Conservation (phyloP, 2,113 vertebrate genomes). For the Calcarius ornatus region DNA sequence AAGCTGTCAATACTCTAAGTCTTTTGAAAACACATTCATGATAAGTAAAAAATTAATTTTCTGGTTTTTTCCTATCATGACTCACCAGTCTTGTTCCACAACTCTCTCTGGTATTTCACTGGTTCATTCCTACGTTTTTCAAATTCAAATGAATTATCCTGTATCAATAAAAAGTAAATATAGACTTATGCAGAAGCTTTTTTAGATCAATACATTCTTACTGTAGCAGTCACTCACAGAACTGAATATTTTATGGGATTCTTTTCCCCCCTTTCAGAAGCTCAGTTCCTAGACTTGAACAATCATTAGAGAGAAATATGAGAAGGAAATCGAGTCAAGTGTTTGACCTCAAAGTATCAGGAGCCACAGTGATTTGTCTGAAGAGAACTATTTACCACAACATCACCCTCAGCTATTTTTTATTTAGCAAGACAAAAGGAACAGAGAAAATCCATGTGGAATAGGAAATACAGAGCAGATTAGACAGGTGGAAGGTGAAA, state of each 20-base stretch:
- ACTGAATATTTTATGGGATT: accelerated
- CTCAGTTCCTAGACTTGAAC: background rate
- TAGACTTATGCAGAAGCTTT: background rate
- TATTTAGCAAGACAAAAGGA: background rate
- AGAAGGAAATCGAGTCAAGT: background rate
- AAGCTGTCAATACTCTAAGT: background rate
- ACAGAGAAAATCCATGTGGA: background rate
- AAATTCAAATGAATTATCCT: conserved; percentile 97
- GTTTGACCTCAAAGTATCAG: background rate
- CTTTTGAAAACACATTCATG: background rate
- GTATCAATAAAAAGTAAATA: conserved; percentile 4
- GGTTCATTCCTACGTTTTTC: conserved; percentile 94
- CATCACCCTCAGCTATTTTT: background rate
- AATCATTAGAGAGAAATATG: background rate
- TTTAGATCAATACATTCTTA: background rate
- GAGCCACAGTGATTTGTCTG: background rate
- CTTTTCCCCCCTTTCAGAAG: background rate
- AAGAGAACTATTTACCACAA: background rate
- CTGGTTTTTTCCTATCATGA: background rate
- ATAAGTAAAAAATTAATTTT: background rate
- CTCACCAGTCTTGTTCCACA: conserved; percentile 95
- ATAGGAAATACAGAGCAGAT: background rate
- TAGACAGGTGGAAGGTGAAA: background rate
- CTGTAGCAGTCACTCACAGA: background rate
- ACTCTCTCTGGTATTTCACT: conserved; percentile 88